Evolutionary conservation across 2,113 vertebrate genomes (phyloP).

Genomic region (Mesoclemmys tuberculata): DNA sequence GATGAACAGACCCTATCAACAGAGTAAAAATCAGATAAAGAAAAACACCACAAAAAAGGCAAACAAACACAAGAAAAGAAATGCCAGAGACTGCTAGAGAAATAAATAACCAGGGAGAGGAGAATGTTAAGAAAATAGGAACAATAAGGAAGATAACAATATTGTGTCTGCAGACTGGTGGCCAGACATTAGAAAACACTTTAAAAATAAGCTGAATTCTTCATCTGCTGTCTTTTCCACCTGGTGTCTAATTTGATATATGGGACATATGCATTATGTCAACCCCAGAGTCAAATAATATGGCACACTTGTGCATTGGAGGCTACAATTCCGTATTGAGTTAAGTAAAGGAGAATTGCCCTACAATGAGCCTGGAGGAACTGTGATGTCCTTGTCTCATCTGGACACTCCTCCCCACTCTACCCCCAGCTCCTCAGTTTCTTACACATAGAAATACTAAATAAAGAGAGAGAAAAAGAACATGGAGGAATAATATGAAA

Average conservation of each 20-base stretch:
- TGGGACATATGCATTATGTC: rapidly evolving
- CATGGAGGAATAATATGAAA: background rate
- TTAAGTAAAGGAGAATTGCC: background rate
- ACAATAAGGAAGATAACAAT: background rate
- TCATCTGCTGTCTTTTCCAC: background rate
- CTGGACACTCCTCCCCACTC: background rate
- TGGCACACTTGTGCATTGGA: background rate
- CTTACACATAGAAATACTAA: background rate
- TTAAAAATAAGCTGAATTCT: background rate
- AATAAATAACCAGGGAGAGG: background rate
- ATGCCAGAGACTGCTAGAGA: background rate
- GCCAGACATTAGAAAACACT: background rate
- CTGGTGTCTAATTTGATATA: background rate
- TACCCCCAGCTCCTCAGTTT: background rate
- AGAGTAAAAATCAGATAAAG: constrained; percentile 44
- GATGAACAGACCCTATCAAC: background rate
- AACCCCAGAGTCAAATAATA: background rate
- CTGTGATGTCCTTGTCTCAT: rapidly evolving
- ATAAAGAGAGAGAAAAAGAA: background rate
- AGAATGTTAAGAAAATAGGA: background rate
- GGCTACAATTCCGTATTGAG: background rate
- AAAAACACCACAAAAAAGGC: background rate
- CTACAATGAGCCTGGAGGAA: background rate
- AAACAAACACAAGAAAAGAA: background rate
- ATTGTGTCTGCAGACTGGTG: background rate